A percentile compares a stretch with the other conserved stretches of the same genome.
Conservation (phyloP, 2,797 vertebrate genomes). For the Micromesistius poutassou region DNA sequence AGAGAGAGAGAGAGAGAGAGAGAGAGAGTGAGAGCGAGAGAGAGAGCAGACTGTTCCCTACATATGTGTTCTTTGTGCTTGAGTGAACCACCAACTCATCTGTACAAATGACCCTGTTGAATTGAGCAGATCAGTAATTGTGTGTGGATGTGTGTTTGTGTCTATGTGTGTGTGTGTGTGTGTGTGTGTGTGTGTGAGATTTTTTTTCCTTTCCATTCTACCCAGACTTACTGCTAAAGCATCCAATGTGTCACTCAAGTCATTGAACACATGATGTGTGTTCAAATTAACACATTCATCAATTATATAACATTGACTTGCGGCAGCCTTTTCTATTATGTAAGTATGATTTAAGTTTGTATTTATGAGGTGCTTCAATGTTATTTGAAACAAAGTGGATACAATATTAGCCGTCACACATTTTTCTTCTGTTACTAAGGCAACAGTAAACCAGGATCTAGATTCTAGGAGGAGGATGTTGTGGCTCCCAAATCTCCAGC, state of each 20-base stretch:
- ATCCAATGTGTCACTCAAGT: background rate
- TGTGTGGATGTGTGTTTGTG: conserved; percentile 3
- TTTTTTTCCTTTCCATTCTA: background rate
- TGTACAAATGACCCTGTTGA: background rate
- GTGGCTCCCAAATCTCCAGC: background rate
- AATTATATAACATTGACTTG: background rate
- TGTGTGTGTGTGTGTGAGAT: background rate
- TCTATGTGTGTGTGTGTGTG: background rate
- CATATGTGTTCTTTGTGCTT: conserved; percentile 34
- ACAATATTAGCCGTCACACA: background rate
- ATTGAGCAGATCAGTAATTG: background rate
- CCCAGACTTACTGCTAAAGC: background rate
- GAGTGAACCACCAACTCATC: conserved; percentile 14
- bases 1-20: no score
- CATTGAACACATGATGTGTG: background rate
- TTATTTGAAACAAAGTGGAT: background rate
- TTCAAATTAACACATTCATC: background rate
- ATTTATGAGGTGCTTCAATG: background rate
- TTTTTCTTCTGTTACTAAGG: background rate
- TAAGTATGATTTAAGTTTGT: background rate
- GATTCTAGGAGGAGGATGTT: background rate
- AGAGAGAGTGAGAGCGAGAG: background rate
- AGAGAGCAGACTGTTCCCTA: conserved; percentile 20
- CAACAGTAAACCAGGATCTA: background rate
- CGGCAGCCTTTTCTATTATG: background rate